Evolutionary conservation across 2,797 vertebrate genomes (phyloP).

Genomic region (Presbytis comata): DNA sequence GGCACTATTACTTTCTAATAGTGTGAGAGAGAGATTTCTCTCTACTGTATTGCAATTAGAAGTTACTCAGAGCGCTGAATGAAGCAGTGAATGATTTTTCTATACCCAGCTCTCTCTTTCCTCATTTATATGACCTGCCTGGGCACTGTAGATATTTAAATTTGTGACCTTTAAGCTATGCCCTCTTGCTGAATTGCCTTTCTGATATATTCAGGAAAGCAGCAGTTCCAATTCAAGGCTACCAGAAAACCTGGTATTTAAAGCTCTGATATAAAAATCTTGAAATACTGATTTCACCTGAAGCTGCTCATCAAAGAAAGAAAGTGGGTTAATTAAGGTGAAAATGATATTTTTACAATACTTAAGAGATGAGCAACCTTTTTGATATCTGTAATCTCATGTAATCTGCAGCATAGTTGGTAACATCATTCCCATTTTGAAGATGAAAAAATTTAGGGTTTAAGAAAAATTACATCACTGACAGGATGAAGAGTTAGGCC

Average conservation of each 20-base stretch:
- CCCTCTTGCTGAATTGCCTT: background rate
- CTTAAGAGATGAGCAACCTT: background rate
- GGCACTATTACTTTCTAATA: constrained; percentile 6
- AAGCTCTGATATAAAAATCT: background rate
- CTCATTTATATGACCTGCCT: background rate
- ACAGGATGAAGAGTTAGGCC: background rate
- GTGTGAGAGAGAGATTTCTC: background rate
- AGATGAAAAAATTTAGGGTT: constrained; percentile 9
- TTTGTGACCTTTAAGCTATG: background rate
- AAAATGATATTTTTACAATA: background rate
- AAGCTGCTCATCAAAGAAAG: background rate
- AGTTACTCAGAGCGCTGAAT: background rate
- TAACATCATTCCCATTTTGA: background rate
- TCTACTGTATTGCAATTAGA: background rate
- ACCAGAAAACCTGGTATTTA: background rate
- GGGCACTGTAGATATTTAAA: background rate
- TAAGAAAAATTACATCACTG: background rate
- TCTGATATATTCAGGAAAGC: background rate
- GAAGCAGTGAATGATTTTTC: background rate
- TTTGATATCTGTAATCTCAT: background rate
- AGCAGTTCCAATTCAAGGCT: background rate
- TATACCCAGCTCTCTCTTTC: background rate
- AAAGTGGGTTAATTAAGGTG: background rate
- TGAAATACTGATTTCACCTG: background rate
- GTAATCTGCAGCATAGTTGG: background rate